phyloP scores from a whole-genome alignment of 2,888 invertebrate genomes.

The Hoplodrina blanda region DNA sequence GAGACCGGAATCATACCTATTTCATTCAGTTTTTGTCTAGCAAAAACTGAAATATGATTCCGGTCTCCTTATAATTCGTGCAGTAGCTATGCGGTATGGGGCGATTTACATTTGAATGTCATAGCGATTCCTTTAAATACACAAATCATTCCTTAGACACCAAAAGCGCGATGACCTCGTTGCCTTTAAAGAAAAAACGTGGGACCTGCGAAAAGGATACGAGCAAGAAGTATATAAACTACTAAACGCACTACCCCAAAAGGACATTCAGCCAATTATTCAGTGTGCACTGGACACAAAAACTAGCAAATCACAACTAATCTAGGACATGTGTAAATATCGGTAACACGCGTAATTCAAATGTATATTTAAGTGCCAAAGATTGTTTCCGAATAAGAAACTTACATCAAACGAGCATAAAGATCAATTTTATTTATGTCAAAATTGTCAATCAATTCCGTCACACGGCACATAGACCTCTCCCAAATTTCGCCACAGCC shows the following conservation, averaged over 20 bases:
- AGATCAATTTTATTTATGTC: slow-evolving; percentile 21
- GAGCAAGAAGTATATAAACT: slow-evolving; percentile 7
- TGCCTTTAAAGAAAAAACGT: slow-evolving; percentile 25
- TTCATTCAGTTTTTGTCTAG: neutral
- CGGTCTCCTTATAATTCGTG: no score
- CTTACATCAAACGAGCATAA: neutral
- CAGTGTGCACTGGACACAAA: slow-evolving; percentile 24
- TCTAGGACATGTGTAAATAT: slow-evolving; percentile 41
- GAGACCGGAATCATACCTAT: neutral
- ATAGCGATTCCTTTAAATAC: neutral
- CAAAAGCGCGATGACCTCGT: slow-evolving; percentile 14
- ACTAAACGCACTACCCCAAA: slow-evolving; percentile 14
- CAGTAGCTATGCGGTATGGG: neutral
- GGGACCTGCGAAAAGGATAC: slow-evolving; percentile 9
- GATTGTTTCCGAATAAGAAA: slow-evolving; percentile 12
- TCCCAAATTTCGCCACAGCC: slow-evolving; percentile 12
- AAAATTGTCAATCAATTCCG: slow-evolving; percentile 22
- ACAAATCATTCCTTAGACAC: neutral
- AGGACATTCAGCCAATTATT: slow-evolving; percentile 43
- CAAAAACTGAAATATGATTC: no score
- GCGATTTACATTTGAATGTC: neutral
- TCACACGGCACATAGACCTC: slow-evolving; percentile 1
- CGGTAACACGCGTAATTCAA: slow-evolving; percentile 34
- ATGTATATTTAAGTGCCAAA: neutral
- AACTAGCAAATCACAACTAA: slow-evolving; percentile 37